A percentile compares a stretch with the other conserved stretches of the same genome.
phyloP scores from a whole-genome alignment of 2,113 vertebrate species.

The Nycticebus coucang region DNA sequence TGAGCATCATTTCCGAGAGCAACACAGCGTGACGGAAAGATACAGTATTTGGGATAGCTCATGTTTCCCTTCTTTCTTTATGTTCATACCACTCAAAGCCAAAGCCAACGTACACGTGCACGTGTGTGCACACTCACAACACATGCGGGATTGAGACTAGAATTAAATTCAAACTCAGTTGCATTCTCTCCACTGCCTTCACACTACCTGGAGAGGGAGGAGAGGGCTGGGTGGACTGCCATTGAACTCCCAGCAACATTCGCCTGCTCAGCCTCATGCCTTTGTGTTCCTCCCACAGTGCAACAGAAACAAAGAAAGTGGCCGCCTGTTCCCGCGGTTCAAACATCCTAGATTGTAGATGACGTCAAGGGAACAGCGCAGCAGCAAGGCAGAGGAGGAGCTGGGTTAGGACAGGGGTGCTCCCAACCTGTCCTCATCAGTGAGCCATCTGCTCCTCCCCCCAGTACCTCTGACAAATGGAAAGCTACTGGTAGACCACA shows the following conservation, averaged over 20 bases:
- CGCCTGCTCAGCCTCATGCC: accelerated
- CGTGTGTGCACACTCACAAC: background rate
- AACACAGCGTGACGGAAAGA: background rate
- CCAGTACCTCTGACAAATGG: background rate
- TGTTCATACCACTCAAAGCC: background rate
- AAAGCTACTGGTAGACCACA: background rate
- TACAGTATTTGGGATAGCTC: background rate
- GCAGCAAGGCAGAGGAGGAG: background rate
- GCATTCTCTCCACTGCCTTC: background rate
- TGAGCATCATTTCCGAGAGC: background rate
- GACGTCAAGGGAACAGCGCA: background rate
- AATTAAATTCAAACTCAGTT: background rate
- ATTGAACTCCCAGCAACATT: background rate
- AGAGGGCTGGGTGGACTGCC: accelerated
- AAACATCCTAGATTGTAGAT: background rate
- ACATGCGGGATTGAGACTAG: background rate
- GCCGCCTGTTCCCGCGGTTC: background rate
- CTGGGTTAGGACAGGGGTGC: background rate
- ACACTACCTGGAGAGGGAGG: background rate
- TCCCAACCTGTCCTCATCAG: background rate
- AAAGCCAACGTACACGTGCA: background rate
- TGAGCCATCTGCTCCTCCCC: background rate
- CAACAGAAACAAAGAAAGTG: background rate
- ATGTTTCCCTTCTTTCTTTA: background rate
- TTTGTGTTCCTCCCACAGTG: background rate